phyloP scores from a whole-genome alignment of 2,113 vertebrate genomes.

The Psittacara wagleri region DNA sequence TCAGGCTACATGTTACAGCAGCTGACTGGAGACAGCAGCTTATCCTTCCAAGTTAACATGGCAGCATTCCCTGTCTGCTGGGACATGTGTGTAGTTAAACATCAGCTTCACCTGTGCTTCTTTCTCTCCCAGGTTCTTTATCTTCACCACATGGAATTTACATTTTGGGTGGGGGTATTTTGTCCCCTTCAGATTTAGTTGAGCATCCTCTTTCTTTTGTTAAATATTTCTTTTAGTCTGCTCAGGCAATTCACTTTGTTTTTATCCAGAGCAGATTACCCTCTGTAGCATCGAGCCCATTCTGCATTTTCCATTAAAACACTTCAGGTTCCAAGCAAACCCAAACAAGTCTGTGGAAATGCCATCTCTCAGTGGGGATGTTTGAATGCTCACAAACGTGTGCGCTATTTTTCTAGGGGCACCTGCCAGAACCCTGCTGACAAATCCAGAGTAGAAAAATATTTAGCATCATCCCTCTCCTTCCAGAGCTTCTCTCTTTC shows the following conservation, averaged over 20 bases:
- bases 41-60: not conserved
- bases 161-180: not conserved
- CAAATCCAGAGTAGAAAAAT: slow-evolving; percentile 20
- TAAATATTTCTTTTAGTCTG: not conserved
- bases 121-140: not conserved
- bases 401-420: not conserved
- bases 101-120: not conserved
- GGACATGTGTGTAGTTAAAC: not conserved
- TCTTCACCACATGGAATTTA: not conserved
- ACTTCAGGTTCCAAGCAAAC: slow-evolving; percentile 1
- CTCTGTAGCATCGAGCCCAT: not conserved
- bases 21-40: not conserved
- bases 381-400: slow-evolving; percentile 6
- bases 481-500: not conserved
- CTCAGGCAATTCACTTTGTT: not conserved
- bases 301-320: slow-evolving; percentile 28
- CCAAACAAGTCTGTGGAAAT: slow-evolving; percentile 44
- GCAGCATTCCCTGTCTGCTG: not conserved
- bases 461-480: not conserved
- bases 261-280: not conserved
- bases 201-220: not conserved
- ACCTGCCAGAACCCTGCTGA: slow-evolving; percentile 53
- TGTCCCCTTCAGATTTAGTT: not conserved
- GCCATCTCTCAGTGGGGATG: not conserved
- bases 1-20: not conserved